Base-by-base conservation (phyloP, 37 sponge, comb jelly and placozoan species). In the Aplysina aerophoba region DNA sequence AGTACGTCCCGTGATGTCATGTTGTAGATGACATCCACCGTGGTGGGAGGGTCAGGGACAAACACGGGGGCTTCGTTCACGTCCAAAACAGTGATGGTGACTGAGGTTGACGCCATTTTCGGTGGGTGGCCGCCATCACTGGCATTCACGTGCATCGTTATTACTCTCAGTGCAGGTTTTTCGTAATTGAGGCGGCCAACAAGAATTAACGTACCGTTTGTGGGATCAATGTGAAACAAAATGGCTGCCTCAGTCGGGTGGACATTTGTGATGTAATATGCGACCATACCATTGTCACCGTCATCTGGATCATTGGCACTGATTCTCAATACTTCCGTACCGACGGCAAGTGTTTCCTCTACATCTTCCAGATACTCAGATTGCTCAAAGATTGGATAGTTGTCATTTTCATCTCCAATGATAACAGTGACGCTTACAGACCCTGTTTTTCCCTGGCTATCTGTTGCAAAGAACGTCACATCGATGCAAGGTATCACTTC, bases 241-340 rank as follows among this genome's bases (percentile, higher is more conserved):
- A 61, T 55, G 16, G 24, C 55, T 11, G 90, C 90, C 34, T 5
- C 63, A 30, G 40, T 2, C 15, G 84, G 80, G 28, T 78, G 37
- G 8, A 81, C 67, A 0, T 17, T 15, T 22, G 67, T 37, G 21
- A 93, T 58, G 11, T 66, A 27, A 33, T 88, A 94, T 19, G 22
- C 13, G 24, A 90, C 55, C 5, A 84, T 73, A 20, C 87, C 89
- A 71, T 94, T 93, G n/a, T 61, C 68, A 0, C 82, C 87, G 0
- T 15, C 33, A 27, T 90, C 94, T 22, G 65, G 33, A 62, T 88
- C 91, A 13, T 0, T 27, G 38, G 94, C 94, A n/a, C 33, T 33
- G 15, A 94, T 73, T 36, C 20, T 59, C 27, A 50, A 15, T 21
- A 93, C 57, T 14, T 59, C 58, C 13, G 79, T 79, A 1, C 84